These are phyloP conservation scores for Sorex maritimensis DNA, from an alignment of 2,797 vertebrate species.

Conservation along the genomic window DNA sequence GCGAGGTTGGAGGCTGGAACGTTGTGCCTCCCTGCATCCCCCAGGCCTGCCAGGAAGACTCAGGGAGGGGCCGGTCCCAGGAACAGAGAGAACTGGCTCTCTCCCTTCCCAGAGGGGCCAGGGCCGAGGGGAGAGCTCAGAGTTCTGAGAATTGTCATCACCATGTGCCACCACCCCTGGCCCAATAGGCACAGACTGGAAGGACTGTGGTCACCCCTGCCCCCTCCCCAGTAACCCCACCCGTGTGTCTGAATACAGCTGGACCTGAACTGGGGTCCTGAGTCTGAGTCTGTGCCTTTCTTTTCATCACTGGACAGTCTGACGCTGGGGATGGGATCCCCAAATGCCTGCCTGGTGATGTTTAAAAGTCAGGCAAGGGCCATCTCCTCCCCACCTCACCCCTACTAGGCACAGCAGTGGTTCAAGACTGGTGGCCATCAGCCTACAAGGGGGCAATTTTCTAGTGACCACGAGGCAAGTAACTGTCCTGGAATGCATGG, in stretches of 20 bases:
- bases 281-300: neutral
- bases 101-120: slow-evolving; percentile 24
- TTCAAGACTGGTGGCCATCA: slow-evolving; percentile 73
- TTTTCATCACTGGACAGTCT: neutral
- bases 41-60: slow-evolving; percentile 48
- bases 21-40: neutral
- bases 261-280: neutral
- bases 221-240: neutral
- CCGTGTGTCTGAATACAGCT: neutral
- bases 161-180: neutral
- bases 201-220: neutral
- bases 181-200: neutral
- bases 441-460: slow-evolving; percentile 73
- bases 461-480: slow-evolving; percentile 76
- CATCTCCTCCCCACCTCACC: neutral
- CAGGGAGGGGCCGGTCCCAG: neutral
- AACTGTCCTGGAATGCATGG: slow-evolving; percentile 82
- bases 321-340: neutral
- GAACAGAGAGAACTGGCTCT: neutral
- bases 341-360: neutral
- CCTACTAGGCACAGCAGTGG: slow-evolving; percentile 62
- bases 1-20: slow-evolving; percentile 67
- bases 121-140: neutral
- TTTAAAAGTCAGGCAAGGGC: neutral
- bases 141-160: neutral